Conservation (phyloP, 2,113 vertebrate genomes). For the Polypterus senegalus region DNA sequence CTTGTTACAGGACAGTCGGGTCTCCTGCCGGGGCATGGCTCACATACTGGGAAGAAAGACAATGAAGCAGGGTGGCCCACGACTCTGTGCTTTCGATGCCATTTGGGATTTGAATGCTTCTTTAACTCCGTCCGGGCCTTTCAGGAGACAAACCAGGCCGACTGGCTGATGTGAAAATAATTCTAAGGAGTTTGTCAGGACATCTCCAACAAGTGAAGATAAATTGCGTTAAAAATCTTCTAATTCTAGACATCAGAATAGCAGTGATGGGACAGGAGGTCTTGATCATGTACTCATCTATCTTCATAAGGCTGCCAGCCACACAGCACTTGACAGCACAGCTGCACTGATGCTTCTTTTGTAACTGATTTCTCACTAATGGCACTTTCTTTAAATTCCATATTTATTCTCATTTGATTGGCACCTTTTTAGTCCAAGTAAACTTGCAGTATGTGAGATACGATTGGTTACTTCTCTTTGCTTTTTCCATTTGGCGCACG, state of each 20-base stretch:
- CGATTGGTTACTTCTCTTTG: too few species aligned
- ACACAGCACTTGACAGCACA: slow-evolving; percentile 13
- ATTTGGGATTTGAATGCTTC: slow-evolving; percentile 1
- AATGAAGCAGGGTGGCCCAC: slow-evolving; percentile 34
- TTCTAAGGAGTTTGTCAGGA: slow-evolving; percentile 51
- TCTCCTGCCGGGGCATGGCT: slow-evolving; percentile 21
- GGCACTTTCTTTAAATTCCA: too few species aligned
- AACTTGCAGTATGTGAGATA: too few species aligned
- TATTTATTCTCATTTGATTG: too few species aligned
- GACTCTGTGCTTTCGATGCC: slow-evolving; percentile 14
- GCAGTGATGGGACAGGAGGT: slow-evolving; percentile 23
- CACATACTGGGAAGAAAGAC: slow-evolving; percentile 18
- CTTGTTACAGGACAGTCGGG: slow-evolving; percentile 17
- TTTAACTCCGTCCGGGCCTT: slow-evolving; percentile 28
- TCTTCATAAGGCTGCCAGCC: slow-evolving; percentile 8
- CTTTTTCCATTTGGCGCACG: too few species aligned
- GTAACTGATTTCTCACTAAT: too few species aligned
- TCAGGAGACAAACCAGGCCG: slow-evolving; percentile 22
- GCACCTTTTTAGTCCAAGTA: too few species aligned
- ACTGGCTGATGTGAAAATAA: slow-evolving; percentile 45
- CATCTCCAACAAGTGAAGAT: slow-evolving; percentile 55
- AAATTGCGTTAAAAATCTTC: slow-evolving; percentile 48
- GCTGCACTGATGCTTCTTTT: too few species aligned
- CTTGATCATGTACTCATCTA: slow-evolving; percentile 29
- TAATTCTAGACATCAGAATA: slow-evolving; percentile 33